phyloP scores from a whole-genome alignment of 2,797 vertebrate species.

The Danio albolineatus region DNA sequence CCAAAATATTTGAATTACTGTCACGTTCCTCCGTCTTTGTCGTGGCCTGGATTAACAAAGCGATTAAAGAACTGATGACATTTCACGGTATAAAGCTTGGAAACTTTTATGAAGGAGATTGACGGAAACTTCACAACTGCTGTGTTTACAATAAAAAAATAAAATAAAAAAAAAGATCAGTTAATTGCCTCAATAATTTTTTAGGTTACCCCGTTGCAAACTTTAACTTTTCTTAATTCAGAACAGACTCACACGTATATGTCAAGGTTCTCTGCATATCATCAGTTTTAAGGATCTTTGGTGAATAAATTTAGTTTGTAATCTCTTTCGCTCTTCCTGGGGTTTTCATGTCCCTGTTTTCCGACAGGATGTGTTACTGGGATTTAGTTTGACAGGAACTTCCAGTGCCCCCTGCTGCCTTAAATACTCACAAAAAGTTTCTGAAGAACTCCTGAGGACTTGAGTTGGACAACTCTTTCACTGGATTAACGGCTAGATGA shows the following conservation, averaged over 20 bases:
- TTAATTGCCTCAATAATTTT: too few species aligned
- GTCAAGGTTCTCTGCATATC: not conserved
- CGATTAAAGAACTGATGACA: not conserved
- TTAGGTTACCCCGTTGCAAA: not conserved
- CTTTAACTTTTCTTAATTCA: not conserved
- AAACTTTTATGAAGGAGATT: not conserved
- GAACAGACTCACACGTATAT: not conserved
- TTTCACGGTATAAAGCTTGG: not conserved
- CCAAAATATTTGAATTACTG: too few species aligned
- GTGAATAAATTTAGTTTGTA: not conserved
- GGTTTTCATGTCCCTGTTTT: not conserved
- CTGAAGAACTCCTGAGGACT: constrained; percentile 15
- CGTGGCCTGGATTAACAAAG: not conserved
- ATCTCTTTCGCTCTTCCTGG: not conserved
- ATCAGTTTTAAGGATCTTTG: not conserved
- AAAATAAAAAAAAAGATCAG: too few species aligned
- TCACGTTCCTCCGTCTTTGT: too few species aligned
- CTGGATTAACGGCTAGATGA: constrained; percentile 19
- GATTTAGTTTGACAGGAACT: constrained; percentile 28
- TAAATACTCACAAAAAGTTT: constrained; percentile 35
- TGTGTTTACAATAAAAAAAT: constrained; percentile 1
- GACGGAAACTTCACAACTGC: not conserved
- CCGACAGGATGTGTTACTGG: not conserved
- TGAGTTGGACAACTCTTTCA: not conserved
- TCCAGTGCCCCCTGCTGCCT: constrained; percentile 42